Evolutionary conservation across 1,140 invertebrate species (phyloP).

Genomic region (Archivesica marissinica): DNA sequence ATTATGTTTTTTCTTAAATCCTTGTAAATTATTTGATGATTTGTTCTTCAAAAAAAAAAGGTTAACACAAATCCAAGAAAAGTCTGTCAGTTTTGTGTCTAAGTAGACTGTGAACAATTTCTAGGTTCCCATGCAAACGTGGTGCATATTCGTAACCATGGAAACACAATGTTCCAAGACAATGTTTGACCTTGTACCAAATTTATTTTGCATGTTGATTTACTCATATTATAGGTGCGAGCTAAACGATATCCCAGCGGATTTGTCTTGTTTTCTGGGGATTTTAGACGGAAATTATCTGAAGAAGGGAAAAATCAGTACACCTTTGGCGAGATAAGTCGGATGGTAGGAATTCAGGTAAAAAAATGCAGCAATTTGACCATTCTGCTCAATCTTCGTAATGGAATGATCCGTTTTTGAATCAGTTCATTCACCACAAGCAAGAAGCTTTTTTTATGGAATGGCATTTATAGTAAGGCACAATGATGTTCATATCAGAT

Average conservation of each 20-base stretch:
- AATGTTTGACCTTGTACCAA: slow-evolving; percentile 10
- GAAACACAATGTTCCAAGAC: not conserved
- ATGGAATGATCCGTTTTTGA: too few species aligned
- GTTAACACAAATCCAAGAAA: not conserved
- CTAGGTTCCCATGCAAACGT: not conserved
- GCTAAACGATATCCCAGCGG: slow-evolving; percentile 91
- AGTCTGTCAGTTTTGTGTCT: slow-evolving; percentile 23
- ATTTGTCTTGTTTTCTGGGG: slow-evolving; percentile 99
- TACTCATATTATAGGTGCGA: slow-evolving; percentile 66
- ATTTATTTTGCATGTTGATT: slow-evolving; percentile 61
- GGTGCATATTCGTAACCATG: not conserved
- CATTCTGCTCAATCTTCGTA: too few species aligned
- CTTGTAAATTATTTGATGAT: too few species aligned
- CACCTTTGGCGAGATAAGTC: slow-evolving; percentile 98
- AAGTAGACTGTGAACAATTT: not conserved
- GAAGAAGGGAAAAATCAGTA: slow-evolving; percentile 90
- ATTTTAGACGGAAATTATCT: slow-evolving; percentile 94
- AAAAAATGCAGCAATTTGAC: slow-evolving; percentile 56
- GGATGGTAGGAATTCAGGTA: slow-evolving; percentile 97
- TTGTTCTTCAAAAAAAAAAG: too few species aligned
- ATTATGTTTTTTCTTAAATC: too few species aligned
- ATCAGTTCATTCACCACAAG: too few species aligned
- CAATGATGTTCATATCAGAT: too few species aligned
- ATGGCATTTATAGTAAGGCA: too few species aligned
- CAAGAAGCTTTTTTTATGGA: too few species aligned